Evolutionary conservation across 2,113 vertebrate genomes (phyloP).

Genomic region (Peromyscus californicus): DNA sequence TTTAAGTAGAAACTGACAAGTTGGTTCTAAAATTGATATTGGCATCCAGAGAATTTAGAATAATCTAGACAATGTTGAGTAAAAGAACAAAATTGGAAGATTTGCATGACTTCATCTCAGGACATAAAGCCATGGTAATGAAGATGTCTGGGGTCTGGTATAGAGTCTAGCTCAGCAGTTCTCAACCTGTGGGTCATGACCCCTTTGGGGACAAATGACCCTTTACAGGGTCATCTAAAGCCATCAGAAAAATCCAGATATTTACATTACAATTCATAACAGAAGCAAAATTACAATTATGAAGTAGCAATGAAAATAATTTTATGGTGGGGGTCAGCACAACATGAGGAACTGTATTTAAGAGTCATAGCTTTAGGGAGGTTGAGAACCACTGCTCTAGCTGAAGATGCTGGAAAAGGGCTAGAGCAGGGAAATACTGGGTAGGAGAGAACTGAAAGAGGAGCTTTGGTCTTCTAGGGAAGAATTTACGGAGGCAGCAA

Average conservation of each 20-base stretch:
- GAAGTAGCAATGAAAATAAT: not conserved
- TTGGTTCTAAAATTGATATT: slow-evolving; percentile 41
- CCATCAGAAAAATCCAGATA: not conserved
- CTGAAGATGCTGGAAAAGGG: not conserved
- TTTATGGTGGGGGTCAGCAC: not conserved
- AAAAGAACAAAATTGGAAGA: slow-evolving; percentile 33
- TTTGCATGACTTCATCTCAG: slow-evolving; percentile 23
- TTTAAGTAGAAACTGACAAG: slow-evolving; percentile 35
- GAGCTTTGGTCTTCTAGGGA: not conserved
- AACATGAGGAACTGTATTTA: not conserved
- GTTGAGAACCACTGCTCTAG: not conserved
- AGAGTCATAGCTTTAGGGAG: not conserved
- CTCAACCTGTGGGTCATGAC: not conserved
- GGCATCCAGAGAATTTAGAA: slow-evolving; percentile 26
- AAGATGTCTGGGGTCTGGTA: not conserved
- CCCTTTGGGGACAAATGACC: not conserved
- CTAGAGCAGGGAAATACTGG: not conserved
- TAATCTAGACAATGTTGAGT: slow-evolving; percentile 57
- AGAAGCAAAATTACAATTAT: not conserved
- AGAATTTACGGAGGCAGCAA: not conserved
- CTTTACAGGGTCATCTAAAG: not conserved
- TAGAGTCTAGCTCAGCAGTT: not conserved
- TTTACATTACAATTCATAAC: not conserved
- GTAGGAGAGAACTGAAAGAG: not conserved
- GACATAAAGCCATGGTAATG: not conserved